Base-by-base conservation (phyloP, 2,113 vertebrate species). In the Bombycilla garrulus region DNA sequence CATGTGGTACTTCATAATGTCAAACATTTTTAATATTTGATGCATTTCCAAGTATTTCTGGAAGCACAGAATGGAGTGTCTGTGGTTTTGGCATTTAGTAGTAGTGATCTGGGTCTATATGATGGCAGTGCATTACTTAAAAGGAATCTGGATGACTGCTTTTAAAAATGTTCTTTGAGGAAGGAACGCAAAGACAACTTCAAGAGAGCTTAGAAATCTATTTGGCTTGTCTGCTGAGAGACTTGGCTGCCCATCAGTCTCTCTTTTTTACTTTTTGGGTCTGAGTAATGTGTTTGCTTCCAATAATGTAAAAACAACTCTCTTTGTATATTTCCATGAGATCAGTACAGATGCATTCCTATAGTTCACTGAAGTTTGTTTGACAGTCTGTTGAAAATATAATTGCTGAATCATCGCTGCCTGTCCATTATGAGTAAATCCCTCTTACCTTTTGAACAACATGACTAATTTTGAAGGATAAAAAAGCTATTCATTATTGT, bases 391-490 rank as follows among this genome's bases (percentile, higher is more conserved):
- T 66, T 97, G 91, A 93, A 90, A 92, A 91, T 57, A 36, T 84
- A 91, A 85, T 44, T 91, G 91, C 81, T 95, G 95, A 95, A 74
- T 93, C 89, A 95, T 60, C 81, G 65, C 70, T 87, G 88, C 69
- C 77, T 91, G 81, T 76, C 67, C 81, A 54, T 92, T 95, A 60
- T 89, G 86, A 89, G 31, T 67, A 91, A 97, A 95, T 50, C 57
- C n/a, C 84, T 65, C 84, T 65, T 87, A 97, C 94, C 91, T 93
- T 96, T 91, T 89, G 78, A 91, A 85, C 45, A 95, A 74, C 78
- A 51, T 82, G 53, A 95, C 61, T 96, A 61, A 90, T 91, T 95
- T 85, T 91, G 84, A 93, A 85, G 57, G 66, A 61, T 25, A 95
- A 23, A 82, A 82, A 91, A 85, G 40, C 61, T 95, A 92, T 87